These are phyloP conservation scores for Dichetophora obliterata DNA, from an alignment of 2,888 invertebrate genomes.

Conservation along the genomic window DNA sequence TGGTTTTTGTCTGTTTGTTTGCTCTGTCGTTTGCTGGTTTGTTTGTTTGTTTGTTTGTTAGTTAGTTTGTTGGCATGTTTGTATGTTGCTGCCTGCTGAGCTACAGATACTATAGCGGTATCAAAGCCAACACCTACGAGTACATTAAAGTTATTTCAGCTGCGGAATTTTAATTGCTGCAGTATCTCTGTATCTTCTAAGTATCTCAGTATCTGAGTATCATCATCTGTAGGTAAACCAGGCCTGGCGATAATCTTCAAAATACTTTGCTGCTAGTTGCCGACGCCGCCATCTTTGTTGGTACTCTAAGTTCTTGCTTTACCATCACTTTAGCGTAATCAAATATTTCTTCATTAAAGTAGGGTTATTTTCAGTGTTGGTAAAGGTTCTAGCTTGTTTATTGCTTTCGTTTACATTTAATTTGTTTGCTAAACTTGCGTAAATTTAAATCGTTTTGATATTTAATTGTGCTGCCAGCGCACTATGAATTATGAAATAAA, in stretches of 20 bases:
- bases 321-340: not conserved
- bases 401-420: constrained; percentile 5
- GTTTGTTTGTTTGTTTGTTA: not conserved
- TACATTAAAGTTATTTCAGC: constrained; percentile 18
- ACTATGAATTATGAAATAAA: constrained; percentile 14
- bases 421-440: constrained; percentile 5
- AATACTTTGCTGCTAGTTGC: not conserved
- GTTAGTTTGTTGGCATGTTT: not conserved
- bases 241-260: constrained; percentile 15
- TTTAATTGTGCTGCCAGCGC: constrained; percentile 16
- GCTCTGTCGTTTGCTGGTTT: constrained; percentile 14
- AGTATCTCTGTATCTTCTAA: constrained; percentile 1
- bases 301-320: not conserved
- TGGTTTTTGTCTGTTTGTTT: not conserved
- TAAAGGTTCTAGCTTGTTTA: not conserved
- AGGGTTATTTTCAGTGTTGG: not conserved
- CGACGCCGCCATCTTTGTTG: not conserved
- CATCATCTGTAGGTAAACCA: not conserved
- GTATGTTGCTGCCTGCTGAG: too few relatives aligned
- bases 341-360: constrained; percentile 24
- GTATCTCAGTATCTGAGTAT: not conserved
- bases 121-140: constrained; percentile 21
- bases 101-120: not conserved
- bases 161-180: constrained; percentile 22
- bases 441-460: constrained; percentile 1